phyloP scores from a whole-genome alignment of 2,113 vertebrate species.

The Microtus oregoni region DNA sequence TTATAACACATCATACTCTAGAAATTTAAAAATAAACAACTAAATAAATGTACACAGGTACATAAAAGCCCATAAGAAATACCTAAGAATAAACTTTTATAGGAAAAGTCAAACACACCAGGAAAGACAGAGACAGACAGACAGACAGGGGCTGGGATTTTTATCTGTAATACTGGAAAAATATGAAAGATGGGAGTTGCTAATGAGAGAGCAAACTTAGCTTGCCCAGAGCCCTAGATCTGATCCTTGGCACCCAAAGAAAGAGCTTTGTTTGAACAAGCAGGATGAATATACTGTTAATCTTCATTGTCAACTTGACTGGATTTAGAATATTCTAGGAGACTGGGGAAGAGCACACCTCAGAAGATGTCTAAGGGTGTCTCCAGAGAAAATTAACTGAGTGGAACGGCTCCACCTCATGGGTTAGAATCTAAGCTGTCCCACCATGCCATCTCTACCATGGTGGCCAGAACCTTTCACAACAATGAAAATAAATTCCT shows the following conservation, averaged over 20 bases:
- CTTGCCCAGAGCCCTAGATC: neutral
- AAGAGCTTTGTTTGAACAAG: neutral
- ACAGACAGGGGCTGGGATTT: neutral
- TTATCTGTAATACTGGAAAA: neutral
- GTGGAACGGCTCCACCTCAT: no score
- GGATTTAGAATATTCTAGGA: neutral
- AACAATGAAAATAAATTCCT: no score
- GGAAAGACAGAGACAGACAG: no score
- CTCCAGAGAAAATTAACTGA: no score
- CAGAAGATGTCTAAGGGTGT: neutral
- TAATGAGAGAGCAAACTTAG: neutral
- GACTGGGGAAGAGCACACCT: neutral
- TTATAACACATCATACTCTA: neutral
- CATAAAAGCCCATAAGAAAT: neutral
- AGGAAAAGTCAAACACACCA: no score
- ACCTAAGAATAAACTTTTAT: no score
- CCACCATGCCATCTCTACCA: neutral
- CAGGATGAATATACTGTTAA: neutral
- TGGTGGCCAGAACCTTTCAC: no score
- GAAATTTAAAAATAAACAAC: neutral
- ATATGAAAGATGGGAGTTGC: neutral
- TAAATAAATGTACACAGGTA: neutral
- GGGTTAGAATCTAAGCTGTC: no score
- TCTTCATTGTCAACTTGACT: neutral
- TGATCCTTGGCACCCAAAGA: neutral